Evolutionary conservation across 2,113 vertebrate genomes (phyloP), one percentile per base, ranked within the genome.

Genomic region (Charadrius vociferus): DNA sequence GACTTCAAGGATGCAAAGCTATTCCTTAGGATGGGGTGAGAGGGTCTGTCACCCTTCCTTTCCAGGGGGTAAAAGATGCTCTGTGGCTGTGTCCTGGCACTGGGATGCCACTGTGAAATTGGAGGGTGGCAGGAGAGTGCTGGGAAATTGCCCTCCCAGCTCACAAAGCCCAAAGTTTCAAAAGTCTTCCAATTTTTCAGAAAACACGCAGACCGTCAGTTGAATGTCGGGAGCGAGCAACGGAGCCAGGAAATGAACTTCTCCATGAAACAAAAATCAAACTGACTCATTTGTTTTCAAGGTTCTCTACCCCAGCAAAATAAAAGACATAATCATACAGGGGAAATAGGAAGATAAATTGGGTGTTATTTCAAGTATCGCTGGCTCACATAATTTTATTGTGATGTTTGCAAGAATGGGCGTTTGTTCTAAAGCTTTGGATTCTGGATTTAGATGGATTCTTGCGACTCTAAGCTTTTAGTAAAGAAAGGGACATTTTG

Each of bases 281-380:
- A 97, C 81, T 86, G 96, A 95, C 94, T 97, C 96, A 95, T 95
- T 96, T 96, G 88, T 95, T 97, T 97, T 94, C 94, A 90, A 87
- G 93, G 93, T 95, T 90, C 79, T 91, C 71, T 86, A 88, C 59
- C 41, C 63, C 81, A 90, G 86, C 7, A 15, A 95, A 96, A 96
- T 94, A 86, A 97, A 95, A 96, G 96, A 65, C 88, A 92, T 96
- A 96, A 97, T 96, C 97, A 97, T 74, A 92, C 63, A 92, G 79
- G 87, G 90, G 87, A 96, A 97, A 91, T 73, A 80, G 58, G 91
- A 97, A 93, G 96, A 95, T 85, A 95, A 96, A 97, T 93, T 85
- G 81, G 62, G 86, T 88, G 87, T 96, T 96, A 96, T 95, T 96
- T 97, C 84, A 49, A 97, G 94, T 95, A 70, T 94, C 0, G 78